A percentile compares a stretch with the other conserved stretches of the same genome.
phyloP scores from a whole-genome alignment of 2,797 vertebrate genomes.

The Buphagus erythrorhynchus region DNA sequence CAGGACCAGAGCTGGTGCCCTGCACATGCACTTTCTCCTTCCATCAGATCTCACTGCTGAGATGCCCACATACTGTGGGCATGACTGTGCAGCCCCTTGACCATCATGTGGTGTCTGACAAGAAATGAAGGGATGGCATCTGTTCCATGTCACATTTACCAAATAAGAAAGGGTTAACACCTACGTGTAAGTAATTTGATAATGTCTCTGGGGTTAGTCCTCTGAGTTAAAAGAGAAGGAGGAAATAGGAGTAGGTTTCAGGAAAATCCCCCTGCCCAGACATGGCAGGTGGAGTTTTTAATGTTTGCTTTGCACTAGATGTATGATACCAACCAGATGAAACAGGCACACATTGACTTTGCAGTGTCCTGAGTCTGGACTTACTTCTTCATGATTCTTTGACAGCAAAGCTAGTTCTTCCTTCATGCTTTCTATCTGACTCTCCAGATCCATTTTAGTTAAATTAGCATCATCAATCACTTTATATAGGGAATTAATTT shows the following conservation, averaged over 20 bases:
- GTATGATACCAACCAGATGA: background rate
- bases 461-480: slow-evolving; percentile 91
- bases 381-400: slow-evolving; percentile 87
- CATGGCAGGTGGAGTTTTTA: background rate
- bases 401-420: slow-evolving; percentile 85
- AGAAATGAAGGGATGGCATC: background rate
- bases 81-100: background rate
- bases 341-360: background rate
- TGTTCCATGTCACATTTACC: background rate
- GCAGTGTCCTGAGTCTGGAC: background rate
- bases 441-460: slow-evolving; percentile 88
- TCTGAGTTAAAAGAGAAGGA: background rate
- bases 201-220: background rate
- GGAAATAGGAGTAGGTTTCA: background rate
- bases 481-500: slow-evolving; percentile 90
- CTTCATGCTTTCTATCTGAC: slow-evolving; percentile 89
- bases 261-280: background rate
- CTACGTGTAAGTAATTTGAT: background rate
- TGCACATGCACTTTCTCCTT: background rate
- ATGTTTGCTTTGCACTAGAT: background rate
- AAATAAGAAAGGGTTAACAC: background rate
- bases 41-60: background rate
- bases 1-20: background rate
- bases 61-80: background rate
- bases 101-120: background rate